Evolutionary conservation across 2,797 vertebrate species (phyloP).

Genomic region (Moxostoma hubbsi): DNA sequence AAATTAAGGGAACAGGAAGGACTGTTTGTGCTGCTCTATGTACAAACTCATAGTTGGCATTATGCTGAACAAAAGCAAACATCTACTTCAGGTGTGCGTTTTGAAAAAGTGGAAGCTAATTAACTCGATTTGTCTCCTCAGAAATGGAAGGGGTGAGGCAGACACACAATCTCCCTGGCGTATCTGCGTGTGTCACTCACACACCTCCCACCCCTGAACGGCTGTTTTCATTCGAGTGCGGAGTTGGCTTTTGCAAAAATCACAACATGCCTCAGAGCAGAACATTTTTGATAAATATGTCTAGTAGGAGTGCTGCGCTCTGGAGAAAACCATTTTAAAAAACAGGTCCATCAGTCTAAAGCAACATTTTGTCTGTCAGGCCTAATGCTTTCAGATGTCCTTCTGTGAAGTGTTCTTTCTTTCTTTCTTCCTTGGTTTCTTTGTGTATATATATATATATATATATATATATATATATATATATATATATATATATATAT

Average conservation of each 20-base stretch:
- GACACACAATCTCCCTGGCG: slow-evolving; percentile 10
- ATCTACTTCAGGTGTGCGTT: slow-evolving; percentile 34
- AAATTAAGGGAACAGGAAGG: slow-evolving; percentile 34
- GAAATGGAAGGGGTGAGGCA: slow-evolving; percentile 35
- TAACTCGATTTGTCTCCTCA: slow-evolving; percentile 41
- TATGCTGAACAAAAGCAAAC: slow-evolving; percentile 32
- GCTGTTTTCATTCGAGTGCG: slow-evolving; percentile 36
- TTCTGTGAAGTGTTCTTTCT: slow-evolving; percentile 1
- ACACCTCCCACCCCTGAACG: slow-evolving; percentile 16
- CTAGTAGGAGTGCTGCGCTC: slow-evolving; percentile 10
- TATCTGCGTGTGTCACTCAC: slow-evolving; percentile 40
- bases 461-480: too few relatives aligned
- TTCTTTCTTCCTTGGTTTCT: background rate
- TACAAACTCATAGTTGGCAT: slow-evolving; percentile 19
- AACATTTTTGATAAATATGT: slow-evolving; percentile 53
- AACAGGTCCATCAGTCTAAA: slow-evolving; percentile 17
- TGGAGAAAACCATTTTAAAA: slow-evolving; percentile 39
- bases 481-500: too few relatives aligned
- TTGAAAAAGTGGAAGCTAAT: slow-evolving; percentile 36
- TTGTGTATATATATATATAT: too few relatives aligned
- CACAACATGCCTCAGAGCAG: slow-evolving; percentile 45
- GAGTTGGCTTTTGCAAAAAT: slow-evolving; percentile 44
- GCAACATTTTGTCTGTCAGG: slow-evolving; percentile 33
- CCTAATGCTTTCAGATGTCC: slow-evolving; percentile 24
- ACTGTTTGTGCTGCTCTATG: slow-evolving; percentile 20